Conservation (phyloP, 1,140 invertebrate species). For the Aricia agestis region DNA sequence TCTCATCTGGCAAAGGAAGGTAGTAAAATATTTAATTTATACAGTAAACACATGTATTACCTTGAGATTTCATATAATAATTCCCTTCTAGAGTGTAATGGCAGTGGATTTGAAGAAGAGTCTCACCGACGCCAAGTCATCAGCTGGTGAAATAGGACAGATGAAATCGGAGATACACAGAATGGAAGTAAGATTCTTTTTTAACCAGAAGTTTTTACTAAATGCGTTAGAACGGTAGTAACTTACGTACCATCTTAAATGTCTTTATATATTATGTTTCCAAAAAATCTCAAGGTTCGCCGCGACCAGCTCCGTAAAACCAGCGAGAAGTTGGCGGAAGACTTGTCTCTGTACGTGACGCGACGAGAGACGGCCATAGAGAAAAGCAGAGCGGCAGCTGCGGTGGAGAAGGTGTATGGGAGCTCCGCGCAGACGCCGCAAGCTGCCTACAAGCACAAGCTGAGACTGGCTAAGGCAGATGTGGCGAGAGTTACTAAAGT, state of each 20-base stretch:
- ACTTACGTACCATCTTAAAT: not conserved
- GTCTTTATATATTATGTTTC: not conserved
- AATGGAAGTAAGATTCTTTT: slow-evolving; percentile 78
- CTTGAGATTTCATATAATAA: too few relatives aligned
- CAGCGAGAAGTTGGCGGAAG: slow-evolving; percentile 84
- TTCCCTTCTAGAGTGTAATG: slow-evolving; percentile 75
- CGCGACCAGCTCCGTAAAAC: slow-evolving; percentile 82
- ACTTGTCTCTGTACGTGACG: slow-evolving; percentile 85
- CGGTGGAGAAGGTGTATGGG: slow-evolving; percentile 54
- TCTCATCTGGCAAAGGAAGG: slow-evolving; percentile 88
- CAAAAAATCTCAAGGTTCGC: slow-evolving; percentile 64
- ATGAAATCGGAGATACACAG: slow-evolving; percentile 90
- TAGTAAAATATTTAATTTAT: slow-evolving; percentile 30
- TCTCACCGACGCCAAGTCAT: slow-evolving; percentile 80
- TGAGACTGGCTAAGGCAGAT: slow-evolving; percentile 56
- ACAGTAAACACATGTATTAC: too few relatives aligned
- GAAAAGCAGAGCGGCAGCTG: slow-evolving; percentile 53
- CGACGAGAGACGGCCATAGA: slow-evolving; percentile 78
- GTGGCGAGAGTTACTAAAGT: slow-evolving; percentile 54
- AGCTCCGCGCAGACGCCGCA: slow-evolving; percentile 46
- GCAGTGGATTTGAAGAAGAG: slow-evolving; percentile 82
- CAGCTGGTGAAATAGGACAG: slow-evolving; percentile 81
- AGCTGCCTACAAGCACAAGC: slow-evolving; percentile 56
- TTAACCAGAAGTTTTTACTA: not conserved
- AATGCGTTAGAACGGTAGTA: not conserved